Evolutionary conservation across 2,888 invertebrate species (phyloP).

Genomic region (Epistrophe eligans): DNA sequence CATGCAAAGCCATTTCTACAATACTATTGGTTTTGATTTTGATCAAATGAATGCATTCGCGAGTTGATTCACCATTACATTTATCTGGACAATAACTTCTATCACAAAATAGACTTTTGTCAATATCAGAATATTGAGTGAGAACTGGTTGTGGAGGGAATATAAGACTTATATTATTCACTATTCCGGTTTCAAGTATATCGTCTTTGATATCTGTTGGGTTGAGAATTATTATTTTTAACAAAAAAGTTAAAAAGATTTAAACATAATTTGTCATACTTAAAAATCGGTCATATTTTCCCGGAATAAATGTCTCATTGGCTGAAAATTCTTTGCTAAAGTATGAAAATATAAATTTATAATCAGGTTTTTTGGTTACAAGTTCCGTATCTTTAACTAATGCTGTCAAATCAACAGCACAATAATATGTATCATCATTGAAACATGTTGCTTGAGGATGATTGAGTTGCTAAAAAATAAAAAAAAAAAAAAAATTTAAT

Average conservation of each 20-base stretch:
- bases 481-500: too few species aligned
- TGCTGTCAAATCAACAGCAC: conserved; percentile 76
- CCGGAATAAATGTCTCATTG: conserved; percentile 76
- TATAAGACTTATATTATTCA: conserved; percentile 90
- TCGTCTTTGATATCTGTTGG: conserved; percentile 76
- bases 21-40: conserved; percentile 77
- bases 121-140: conserved; percentile 85
- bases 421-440: conserved; percentile 60
- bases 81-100: conserved; percentile 68
- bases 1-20: conserved; percentile 80
- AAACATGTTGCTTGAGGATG: conserved; percentile 78
- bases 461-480: conserved; percentile 72
- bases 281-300: too few species aligned
- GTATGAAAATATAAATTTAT: conserved; percentile 78
- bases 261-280: too few species aligned
- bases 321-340: conserved; percentile 77
- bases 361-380: conserved; percentile 76
- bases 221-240: neutral
- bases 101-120: conserved; percentile 80
- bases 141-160: conserved; percentile 91
- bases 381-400: conserved; percentile 73
- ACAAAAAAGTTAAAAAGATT: too few species aligned
- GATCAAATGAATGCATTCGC: conserved; percentile 78
- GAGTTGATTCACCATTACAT: conserved; percentile 74
- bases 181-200: conserved; percentile 83